Evolutionary conservation across 1,140 invertebrate genomes (phyloP).

Genomic region (Platyscapa corneri): DNA sequence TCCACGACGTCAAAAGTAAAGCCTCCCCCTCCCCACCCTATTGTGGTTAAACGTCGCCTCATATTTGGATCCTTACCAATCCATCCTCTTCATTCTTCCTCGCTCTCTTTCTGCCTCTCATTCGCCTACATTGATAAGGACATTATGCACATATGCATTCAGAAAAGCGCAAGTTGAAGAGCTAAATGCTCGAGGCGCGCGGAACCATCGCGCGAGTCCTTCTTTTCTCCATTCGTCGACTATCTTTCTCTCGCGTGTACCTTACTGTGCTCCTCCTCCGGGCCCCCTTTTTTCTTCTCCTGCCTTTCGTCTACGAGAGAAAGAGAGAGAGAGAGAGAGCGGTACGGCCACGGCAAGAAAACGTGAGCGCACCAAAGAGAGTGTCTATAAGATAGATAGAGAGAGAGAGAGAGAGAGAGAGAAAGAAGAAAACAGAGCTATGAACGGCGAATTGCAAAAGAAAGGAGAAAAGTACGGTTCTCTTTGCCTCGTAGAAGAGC

Average conservation of each 20-base stretch:
- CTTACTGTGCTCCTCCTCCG: background rate
- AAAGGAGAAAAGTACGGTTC: constrained; percentile 60
- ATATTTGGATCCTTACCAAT: background rate
- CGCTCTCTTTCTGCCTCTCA: background rate
- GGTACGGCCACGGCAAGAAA: constrained; percentile 52
- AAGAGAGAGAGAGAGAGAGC: background rate
- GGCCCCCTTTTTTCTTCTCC: constrained; percentile 15
- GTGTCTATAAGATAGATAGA: background rate
- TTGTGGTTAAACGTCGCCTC: background rate
- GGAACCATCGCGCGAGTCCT: constrained; percentile 13
- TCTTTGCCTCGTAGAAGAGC: background rate
- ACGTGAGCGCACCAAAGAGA: constrained; percentile 51
- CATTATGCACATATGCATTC: background rate
- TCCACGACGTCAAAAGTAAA: constrained; percentile 33
- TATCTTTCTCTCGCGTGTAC: constrained; percentile 17
- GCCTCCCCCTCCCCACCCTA: background rate
- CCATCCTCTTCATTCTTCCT: background rate
- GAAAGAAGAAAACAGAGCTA: constrained; percentile 44
- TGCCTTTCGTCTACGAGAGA: constrained; percentile 2
- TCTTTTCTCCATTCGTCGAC: constrained; percentile 17
- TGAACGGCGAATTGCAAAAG: constrained; percentile 66
- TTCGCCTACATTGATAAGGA: background rate
- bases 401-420: background rate
- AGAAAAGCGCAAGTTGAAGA: background rate
- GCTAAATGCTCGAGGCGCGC: background rate